Evolutionary conservation across 2,888 invertebrate genomes (phyloP), one percentile per base, ranked within the genome.

Genomic region (Troides oblongomaculatus): DNA sequence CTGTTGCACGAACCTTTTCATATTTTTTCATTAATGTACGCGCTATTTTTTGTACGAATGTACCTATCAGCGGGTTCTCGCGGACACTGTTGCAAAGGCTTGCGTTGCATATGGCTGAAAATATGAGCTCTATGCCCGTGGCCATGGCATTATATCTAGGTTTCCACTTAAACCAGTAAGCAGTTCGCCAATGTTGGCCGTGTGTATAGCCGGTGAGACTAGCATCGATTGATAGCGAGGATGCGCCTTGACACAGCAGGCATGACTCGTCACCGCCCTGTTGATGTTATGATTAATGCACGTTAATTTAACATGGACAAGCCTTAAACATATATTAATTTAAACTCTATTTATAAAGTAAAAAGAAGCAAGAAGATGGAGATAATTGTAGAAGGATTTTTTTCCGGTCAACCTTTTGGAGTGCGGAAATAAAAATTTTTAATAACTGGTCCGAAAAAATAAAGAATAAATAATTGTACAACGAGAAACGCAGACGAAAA

Each of bases 51-150:
- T 21, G 1, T n/a, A n/a, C 18, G 10, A 21, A 23, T 57, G 57
- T 73, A 87, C 87, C 85, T 74, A 76, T 53, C 5, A 77, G 8
- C 12, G 85, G 79, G 64, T 86, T 87, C 74, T 89, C 87, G 75
- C 84, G 84, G 23, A 83, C 74, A 18, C 80, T 74, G 66, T 87
- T 85, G 77, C 92, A 92, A 74, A 86, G 83, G 2, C 87, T 88
- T 1, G 86, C 86, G 74, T 92, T 93, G 78, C 92, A 93, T 73
- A 93, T 81, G 56, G 90, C 78, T 7, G 92, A 85, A 66, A 90
- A 81, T 66, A 93, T 88, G 36, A 92, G 79, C 57, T 90, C 88
- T 74, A 91, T 73, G 61, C 92, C 92, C 69, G 77, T 72, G 65
- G 82, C 81, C 89, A 89, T 90, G 74, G 80, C 85, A 83, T 82